These are phyloP conservation scores for Agrenia bidenticulata DNA, from an alignment of 2,888 invertebrate genomes.

Conservation along the genomic window DNA sequence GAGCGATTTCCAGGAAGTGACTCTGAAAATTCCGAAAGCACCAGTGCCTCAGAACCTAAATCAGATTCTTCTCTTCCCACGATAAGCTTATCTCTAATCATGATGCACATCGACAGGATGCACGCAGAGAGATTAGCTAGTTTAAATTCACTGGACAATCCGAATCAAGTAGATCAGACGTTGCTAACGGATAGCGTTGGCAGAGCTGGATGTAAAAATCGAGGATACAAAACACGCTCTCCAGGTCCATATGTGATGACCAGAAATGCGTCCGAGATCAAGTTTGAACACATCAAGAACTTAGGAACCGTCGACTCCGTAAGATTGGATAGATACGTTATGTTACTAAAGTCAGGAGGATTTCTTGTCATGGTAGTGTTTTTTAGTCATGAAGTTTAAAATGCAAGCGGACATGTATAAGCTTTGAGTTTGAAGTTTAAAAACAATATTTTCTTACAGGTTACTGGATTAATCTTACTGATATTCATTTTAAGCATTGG, in stretches of 20 bases:
- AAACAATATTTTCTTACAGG: neutral
- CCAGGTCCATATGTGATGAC: constrained; percentile 1
- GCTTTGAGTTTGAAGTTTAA: neutral
- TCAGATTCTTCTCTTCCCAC: no score
- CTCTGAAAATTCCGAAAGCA: no score
- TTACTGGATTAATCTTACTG: neutral
- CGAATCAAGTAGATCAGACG: neutral
- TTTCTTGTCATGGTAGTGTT: neutral
- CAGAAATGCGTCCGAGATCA: neutral
- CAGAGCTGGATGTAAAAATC: neutral
- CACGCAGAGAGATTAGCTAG: no score
- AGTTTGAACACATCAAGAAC: neutral
- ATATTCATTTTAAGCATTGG: neutral
- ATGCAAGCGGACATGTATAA: neutral
- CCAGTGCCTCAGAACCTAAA: no score
- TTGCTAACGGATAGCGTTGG: neutral
- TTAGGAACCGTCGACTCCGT: neutral
- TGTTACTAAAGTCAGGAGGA: neutral
- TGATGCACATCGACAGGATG: no score
- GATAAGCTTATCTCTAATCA: no score
- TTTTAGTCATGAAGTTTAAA: neutral
- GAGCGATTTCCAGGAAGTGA: no score
- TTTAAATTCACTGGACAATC: no score
- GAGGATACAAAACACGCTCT: neutral
- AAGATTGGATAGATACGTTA: neutral